Percentiles rank a stretch among this genome's conserved stretches.
phyloP scores from a whole-genome alignment of 2,797 vertebrate genomes.

The Echiichthys vipera region DNA sequence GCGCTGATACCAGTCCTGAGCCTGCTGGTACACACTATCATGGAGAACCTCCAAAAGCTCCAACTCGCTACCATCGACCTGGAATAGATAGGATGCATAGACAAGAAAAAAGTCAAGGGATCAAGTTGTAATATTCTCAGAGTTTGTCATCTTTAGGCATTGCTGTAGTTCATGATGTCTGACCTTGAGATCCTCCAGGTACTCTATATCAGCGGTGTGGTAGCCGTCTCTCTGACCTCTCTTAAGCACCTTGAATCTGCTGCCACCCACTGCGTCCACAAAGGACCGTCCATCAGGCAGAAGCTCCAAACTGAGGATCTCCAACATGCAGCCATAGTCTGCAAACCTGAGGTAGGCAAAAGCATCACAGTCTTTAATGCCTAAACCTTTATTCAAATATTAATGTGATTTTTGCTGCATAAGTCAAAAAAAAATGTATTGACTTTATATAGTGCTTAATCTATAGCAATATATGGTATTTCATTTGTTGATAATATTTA shows the following conservation, averaged over 20 bases:
- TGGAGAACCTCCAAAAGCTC: slow-evolving; percentile 87
- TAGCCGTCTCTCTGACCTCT: slow-evolving; percentile 91
- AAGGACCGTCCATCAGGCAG: slow-evolving; percentile 90
- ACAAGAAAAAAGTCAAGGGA: background rate
- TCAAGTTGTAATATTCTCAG: background rate
- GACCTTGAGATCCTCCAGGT: slow-evolving; percentile 90
- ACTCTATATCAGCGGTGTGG: slow-evolving; percentile 92
- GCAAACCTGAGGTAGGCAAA: slow-evolving; percentile 84
- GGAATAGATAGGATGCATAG: background rate
- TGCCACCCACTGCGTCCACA: slow-evolving; percentile 88
- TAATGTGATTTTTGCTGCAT: background rate
- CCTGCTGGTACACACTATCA: slow-evolving; percentile 89
- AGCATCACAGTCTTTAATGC: too few species aligned
- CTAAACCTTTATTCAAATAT: too few species aligned
- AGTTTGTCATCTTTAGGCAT: background rate
- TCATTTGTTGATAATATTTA: too few species aligned
- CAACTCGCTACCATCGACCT: slow-evolving; percentile 88
- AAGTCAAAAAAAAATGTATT: background rate
- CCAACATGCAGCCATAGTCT: slow-evolving; percentile 92
- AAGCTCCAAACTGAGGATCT: slow-evolving; percentile 87
- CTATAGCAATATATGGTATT: too few species aligned
- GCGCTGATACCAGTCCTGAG: slow-evolving; percentile 89
- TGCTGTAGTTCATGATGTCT: background rate
- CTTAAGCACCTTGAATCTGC: slow-evolving; percentile 88
- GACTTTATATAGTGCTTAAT: too few species aligned